These are phyloP conservation scores for Sardina pilchardus DNA, from an alignment of 2,113 vertebrate genomes.

Conservation along the genomic window DNA sequence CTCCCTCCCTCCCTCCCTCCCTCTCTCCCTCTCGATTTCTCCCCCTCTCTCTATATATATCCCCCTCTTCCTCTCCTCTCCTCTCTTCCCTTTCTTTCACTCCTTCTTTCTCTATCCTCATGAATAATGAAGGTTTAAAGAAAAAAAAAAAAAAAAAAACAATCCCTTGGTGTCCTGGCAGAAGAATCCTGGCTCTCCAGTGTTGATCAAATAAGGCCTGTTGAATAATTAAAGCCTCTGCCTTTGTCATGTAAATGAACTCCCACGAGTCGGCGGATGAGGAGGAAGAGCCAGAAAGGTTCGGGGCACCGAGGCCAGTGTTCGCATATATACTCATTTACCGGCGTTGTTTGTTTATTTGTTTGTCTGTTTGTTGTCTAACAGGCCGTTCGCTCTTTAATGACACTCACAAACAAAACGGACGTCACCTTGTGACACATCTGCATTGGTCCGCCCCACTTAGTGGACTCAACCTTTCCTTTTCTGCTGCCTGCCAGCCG, in stretches of 20 bases:
- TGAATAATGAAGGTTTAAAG: conserved; percentile 76
- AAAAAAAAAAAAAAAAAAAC: conserved; percentile 70
- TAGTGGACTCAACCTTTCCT: neutral
- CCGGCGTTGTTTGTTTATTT: conserved; percentile 44
- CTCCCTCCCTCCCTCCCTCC: conserved; percentile 38
- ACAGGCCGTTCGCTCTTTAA: neutral
- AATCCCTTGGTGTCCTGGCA: conserved; percentile 72
- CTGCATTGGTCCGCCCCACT: neutral
- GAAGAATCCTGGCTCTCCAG: conserved; percentile 68
- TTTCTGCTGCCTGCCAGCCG: no score
- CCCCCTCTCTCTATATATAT: conserved; percentile 18
- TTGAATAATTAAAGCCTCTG: conserved; percentile 76
- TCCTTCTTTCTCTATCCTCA: conserved; percentile 54
- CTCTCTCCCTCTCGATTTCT: conserved; percentile 30
- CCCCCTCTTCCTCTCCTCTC: conserved; percentile 37
- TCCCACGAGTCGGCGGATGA: conserved; percentile 44
- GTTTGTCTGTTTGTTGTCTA: neutral
- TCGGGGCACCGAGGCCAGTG: conserved; percentile 17
- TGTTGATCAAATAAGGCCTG: conserved; percentile 75
- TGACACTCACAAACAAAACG: neutral
- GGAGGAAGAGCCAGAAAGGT: conserved; percentile 11
- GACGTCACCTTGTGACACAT: neutral
- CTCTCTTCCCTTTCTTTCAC: conserved; percentile 8
- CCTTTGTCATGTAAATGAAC: conserved; percentile 78
- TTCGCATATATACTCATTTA: conserved; percentile 37